Evolutionary conservation across 2,888 invertebrate species (phyloP), one percentile per base, ranked within the genome.

Genomic region (Metalampra italica): DNA sequence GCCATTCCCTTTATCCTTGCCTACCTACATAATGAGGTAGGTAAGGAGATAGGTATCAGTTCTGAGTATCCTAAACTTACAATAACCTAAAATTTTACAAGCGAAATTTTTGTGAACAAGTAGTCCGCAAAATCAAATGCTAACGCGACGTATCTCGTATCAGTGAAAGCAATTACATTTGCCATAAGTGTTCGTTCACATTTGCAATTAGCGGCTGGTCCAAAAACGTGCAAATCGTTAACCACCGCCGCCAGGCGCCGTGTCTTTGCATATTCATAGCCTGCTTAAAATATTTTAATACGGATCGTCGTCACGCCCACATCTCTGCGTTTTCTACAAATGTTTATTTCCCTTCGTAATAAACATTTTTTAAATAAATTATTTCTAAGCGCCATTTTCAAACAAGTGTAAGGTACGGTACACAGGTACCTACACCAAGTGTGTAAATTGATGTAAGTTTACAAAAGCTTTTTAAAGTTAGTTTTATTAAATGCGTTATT

Each of bases 181-280:
- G 70, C 83, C 83, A 78, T 82, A 85, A 88, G 86, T 82, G 82
- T 85, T 82, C 85, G 81, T 82, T 80, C 83, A 84, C 81, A 87
- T 86, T 86, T 78, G 86, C 85, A 87, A 89, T 89, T 88, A 88
- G 87, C 84, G 79, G 72, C 73, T 80, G 82, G 82, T 80, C 87
- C 82, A 86, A 86, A 88, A 88, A 85, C 88, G 88, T 87, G 88
- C 85, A 78, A 88, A 88, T 87, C 88, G 88, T 85, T 87, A 87
- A 77, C 81, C 81, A 66, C 76, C 78, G 68, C 75, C 79, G 73
- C 73, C 71, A 79, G 71, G 81, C 67, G 78, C 68, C 88, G 88
- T 89, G 88, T 82, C 84, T 79, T 80, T 86, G 88, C 88, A 89
- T 89, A 89, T 89, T 89, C 88, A 88, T 88, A 80, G 84, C 82